These are phyloP conservation scores for Nomada ruficornis DNA, from an alignment of 2,888 invertebrate genomes.

Conservation along the genomic window DNA sequence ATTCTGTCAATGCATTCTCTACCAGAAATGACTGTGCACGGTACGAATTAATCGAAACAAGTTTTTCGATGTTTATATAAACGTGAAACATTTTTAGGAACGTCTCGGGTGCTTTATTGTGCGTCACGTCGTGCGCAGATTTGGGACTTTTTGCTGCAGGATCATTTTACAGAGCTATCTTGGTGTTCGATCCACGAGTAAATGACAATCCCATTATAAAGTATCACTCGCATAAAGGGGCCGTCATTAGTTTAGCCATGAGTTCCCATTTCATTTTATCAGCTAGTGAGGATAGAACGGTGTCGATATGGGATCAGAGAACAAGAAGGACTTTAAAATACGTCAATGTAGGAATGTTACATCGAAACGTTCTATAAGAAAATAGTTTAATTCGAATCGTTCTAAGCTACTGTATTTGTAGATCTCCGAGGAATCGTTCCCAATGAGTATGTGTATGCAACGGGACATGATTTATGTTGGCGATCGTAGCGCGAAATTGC, in stretches of 20 bases:
- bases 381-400: not conserved
- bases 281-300: conserved; percentile 86
- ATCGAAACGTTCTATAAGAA: not conserved
- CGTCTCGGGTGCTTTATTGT: conserved; percentile 86
- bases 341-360: conserved; percentile 69
- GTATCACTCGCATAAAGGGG: conserved; percentile 86
- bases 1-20: conserved; percentile 51
- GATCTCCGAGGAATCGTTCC: conserved; percentile 79
- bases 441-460: conserved; percentile 79
- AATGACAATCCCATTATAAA: conserved; percentile 83
- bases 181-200: conserved; percentile 85
- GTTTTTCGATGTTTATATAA: not conserved
- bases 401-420: conserved; percentile 47
- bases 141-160: conserved; percentile 85
- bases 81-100: conserved; percentile 76
- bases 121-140: conserved; percentile 84
- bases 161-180: conserved; percentile 86
- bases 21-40: conserved; percentile 29
- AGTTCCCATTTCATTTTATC: conserved; percentile 85
- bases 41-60: not conserved
- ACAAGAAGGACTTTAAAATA: conserved; percentile 84
- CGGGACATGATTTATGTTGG: conserved; percentile 76
- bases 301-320: conserved; percentile 86
- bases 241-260: conserved; percentile 84
- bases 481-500: conserved; percentile 76